Base-by-base conservation (phyloP, 2,113 vertebrate genomes). In the Macquaria ambigua region DNA sequence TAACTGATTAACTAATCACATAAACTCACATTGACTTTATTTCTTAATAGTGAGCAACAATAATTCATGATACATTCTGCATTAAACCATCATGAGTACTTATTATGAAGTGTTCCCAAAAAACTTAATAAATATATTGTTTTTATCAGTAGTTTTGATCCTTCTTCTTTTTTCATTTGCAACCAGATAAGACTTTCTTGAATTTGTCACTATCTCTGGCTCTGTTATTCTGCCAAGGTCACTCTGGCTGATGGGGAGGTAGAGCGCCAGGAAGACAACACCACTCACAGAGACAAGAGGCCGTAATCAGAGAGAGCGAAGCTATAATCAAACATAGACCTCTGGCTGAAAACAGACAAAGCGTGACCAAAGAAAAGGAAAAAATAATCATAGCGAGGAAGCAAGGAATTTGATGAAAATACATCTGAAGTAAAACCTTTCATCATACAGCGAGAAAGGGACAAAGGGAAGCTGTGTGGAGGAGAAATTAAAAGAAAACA, bases 261-360 rank as follows among this genome's bases (percentile, higher is more conserved):
- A 75, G 25, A 50, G 70, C 20, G 8, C 48, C 70, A 63, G 79
- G 79, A 74, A 85, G 80, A 87, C 82, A 62, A 80, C 78, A 82
- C 25, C 82, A 39, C 82, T 83, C 77, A 79, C 61, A 0, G 12
- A 85, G 88, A 90, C 83, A 58, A 93, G 87, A 85, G 84, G 85
- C 73, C 39, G 41, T 80, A 87, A 88, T 93, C 91, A 90, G 69
- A 59, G 66, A 79, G 74, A 87, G 62, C 16, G 18, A 80, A 87
- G 86, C 89, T 92, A 23, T 72, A 93, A 94, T 94, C 93, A 93
- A 79, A 85, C 74, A 62, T 20, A 25, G 63, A 68, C 70, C 83
- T 74, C 52, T 37, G 63, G 72, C 75, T 82, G 83, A 62, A 85
- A 87, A 87, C 25, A 79, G 83, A 83, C 64, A 86, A 74, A 69